phyloP scores from a whole-genome alignment of 1,140 invertebrate genomes.

The Drosophila nikananu region DNA sequence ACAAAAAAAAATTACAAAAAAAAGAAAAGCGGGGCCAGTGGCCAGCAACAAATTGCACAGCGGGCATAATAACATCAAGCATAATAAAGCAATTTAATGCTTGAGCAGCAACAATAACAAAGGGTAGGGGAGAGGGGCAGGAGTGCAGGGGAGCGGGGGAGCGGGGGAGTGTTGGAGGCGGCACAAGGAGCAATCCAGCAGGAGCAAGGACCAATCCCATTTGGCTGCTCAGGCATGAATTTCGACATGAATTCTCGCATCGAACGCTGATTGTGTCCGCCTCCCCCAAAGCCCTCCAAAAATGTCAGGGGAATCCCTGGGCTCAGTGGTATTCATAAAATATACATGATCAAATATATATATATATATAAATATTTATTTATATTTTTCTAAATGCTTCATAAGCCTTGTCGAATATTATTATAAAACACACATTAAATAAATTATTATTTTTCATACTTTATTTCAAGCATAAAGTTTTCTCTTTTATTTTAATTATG shows the following conservation, averaged over 20 bases:
- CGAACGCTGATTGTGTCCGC: constrained; percentile 4
- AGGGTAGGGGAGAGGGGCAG: not conserved
- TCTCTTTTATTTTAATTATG: too few species aligned
- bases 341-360: too few species aligned
- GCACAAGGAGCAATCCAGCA: not conserved
- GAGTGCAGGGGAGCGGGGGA: too few species aligned
- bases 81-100: constrained; percentile 80
- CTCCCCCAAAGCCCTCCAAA: not conserved
- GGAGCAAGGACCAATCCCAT: constrained; percentile 45
- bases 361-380: not conserved
- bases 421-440: too few species aligned
- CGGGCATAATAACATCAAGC: constrained; percentile 73
- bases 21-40: constrained; percentile 13
- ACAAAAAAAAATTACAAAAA: not conserved
- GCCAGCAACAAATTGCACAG: constrained; percentile 68
- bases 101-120: constrained; percentile 48
- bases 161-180: not conserved
- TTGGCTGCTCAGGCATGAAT: constrained; percentile 62
- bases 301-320: not conserved
- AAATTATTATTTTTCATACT: not conserved
- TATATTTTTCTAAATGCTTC: not conserved
- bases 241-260: constrained; percentile 55
- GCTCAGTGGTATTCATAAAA: constrained; percentile 1
- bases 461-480: not conserved
- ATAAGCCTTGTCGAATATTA: not conserved